Percentiles rank a stretch among this genome's conserved stretches.
These are phyloP conservation scores for Tetranychus urticae DNA, from an alignment of 1,140 invertebrate species.

Conservation along the genomic window DNA sequence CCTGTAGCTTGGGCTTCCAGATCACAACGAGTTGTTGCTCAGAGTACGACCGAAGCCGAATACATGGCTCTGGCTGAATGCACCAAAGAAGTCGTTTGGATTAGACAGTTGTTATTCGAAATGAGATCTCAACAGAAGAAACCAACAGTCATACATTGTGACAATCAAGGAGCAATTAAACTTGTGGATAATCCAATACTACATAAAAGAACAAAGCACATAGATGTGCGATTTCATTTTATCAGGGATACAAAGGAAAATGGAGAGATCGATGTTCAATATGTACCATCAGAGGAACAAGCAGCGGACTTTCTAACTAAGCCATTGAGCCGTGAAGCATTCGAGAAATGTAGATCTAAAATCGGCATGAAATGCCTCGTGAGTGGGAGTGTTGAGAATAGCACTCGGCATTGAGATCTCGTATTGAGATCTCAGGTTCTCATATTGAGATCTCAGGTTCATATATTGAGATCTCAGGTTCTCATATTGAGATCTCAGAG, in stretches of 20 bases:
- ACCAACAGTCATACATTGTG: slow-evolving; percentile 9
- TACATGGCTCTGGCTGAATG: neutral
- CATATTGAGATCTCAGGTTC: no score
- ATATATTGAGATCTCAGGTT: no score
- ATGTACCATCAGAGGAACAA: slow-evolving; percentile 11
- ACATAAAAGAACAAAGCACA: slow-evolving; percentile 21
- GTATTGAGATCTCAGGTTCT: no score
- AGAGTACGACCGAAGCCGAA: no score
- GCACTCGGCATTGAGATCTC: no score
- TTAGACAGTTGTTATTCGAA: neutral
- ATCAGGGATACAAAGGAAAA: slow-evolving; percentile 16
- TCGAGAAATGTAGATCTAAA: neutral
- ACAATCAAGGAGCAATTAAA: slow-evolving; percentile 17
- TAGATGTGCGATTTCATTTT: slow-evolving; percentile 19
- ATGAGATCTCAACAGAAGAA: neutral
- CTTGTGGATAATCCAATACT: slow-evolving; percentile 19
- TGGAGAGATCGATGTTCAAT: neutral
- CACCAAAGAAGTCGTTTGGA: slow-evolving; percentile 5
- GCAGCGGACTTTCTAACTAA: slow-evolving; percentile 20
- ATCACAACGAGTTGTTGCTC: no score
- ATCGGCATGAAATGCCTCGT: neutral
- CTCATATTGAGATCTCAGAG: no score
- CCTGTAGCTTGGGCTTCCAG: slow-evolving; percentile 2
- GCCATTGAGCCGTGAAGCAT: neutral
- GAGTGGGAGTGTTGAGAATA: slow-evolving; percentile 1